A percentile compares a stretch with the other conserved stretches of the same genome.
Conservation (phyloP, 1,140 invertebrate species). For the Oppia nitens region DNA sequence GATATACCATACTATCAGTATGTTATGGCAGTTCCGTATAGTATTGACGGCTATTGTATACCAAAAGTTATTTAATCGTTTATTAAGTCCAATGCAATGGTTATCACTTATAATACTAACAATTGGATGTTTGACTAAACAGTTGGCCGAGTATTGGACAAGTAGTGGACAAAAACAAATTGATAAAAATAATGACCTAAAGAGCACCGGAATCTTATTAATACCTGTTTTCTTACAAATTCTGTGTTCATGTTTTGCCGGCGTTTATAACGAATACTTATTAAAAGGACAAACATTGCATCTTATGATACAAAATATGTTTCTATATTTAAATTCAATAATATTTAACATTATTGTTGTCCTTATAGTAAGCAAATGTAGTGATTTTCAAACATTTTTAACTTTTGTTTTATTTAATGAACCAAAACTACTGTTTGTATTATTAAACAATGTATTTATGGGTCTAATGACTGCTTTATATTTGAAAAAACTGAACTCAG, state of each 20-base stretch:
- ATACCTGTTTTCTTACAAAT: conserved; percentile 45
- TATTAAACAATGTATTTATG: not conserved
- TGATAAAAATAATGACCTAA: not conserved
- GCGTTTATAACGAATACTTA: conserved; percentile 90
- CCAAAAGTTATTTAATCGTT: conserved; percentile 76
- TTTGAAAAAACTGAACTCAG: not conserved
- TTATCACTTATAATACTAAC: conserved; percentile 70
- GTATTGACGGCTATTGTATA: conserved; percentile 79
- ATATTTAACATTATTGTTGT: conserved; percentile 54
- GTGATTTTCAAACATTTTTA: not conserved
- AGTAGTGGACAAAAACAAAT: not conserved
- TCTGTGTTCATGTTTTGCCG: conserved; percentile 77
- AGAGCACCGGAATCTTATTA: not conserved
- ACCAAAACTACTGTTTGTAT: not conserved
- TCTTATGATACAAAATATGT: conserved; percentile 84
- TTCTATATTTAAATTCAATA: conserved; percentile 88
- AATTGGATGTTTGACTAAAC: conserved; percentile 76
- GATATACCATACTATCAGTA: not conserved
- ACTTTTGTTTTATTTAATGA: not conserved
- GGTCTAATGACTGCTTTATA: not conserved
- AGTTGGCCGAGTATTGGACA: conserved; percentile 27
- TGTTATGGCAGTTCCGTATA: conserved; percentile 55
- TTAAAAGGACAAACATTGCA: conserved; percentile 62
- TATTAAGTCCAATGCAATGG: conserved; percentile 68
- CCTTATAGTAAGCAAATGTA: not conserved